phyloP scores from a whole-genome alignment of 2,888 invertebrate genomes.

The Tetheella fluctuosa region DNA sequence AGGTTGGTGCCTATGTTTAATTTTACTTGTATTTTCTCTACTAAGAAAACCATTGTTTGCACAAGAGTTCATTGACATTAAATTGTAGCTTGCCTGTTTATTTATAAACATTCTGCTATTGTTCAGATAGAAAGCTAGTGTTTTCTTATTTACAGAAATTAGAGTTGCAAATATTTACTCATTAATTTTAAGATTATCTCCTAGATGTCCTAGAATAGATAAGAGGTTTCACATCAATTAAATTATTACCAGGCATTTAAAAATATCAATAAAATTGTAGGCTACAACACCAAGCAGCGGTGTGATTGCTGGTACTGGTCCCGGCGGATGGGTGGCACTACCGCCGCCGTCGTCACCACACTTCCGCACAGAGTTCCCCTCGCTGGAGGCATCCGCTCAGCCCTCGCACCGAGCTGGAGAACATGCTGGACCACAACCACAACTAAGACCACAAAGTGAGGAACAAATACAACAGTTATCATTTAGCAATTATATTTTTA shows the following conservation, averaged over 20 bases:
- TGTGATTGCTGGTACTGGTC: slow-evolving; percentile 82
- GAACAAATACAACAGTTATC: slow-evolving; percentile 14
- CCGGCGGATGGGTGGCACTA: slow-evolving; percentile 79
- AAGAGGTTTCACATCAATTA: too few species aligned
- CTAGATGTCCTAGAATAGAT: too few species aligned
- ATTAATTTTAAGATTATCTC: too few species aligned
- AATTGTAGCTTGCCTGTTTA: neutral
- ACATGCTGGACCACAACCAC: slow-evolving; percentile 67
- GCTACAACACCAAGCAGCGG: slow-evolving; percentile 85
- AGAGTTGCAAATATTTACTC: neutral
- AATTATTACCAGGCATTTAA: neutral
- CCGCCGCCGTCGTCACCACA: slow-evolving; percentile 91
- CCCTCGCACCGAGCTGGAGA: slow-evolving; percentile 83
- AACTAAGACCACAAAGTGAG: slow-evolving; percentile 81
- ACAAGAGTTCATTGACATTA: neutral
- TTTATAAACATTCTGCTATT: neutral
- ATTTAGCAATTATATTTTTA: too few species aligned
- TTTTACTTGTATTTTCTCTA: neutral
- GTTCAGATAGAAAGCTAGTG: neutral
- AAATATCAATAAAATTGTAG: slow-evolving; percentile 43
- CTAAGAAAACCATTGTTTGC: neutral
- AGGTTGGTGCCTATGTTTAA: neutral
- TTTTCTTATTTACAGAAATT: neutral
- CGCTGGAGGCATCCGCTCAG: slow-evolving; percentile 87
- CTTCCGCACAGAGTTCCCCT: slow-evolving; percentile 98